These are phyloP conservation scores for Ectemnius cavifrons DNA, from an alignment of 2,888 invertebrate species.

Conservation along the genomic window DNA sequence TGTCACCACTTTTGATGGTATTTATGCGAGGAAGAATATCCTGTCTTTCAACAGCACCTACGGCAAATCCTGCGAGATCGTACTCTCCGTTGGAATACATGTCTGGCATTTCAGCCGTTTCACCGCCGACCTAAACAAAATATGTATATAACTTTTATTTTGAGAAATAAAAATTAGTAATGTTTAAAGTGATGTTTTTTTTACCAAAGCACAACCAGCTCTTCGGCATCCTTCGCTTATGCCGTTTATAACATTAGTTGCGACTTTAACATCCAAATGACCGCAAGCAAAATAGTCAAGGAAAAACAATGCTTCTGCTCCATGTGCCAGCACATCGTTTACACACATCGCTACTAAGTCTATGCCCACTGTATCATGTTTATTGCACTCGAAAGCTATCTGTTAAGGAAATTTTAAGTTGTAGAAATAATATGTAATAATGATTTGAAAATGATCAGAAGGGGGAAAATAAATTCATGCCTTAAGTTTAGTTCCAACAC, in stretches of 20 bases:
- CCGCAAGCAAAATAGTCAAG: constrained; percentile 98
- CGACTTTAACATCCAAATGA: constrained; percentile 86
- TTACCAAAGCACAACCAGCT: constrained; percentile 93
- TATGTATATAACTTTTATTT: neutral
- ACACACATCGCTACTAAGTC: constrained; percentile 99
- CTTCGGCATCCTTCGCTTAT: constrained; percentile 92
- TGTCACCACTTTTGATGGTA: constrained; percentile 86
- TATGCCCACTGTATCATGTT: constrained; percentile 92
- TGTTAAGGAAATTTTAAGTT: constrained; percentile 75
- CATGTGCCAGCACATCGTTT: constrained; percentile 96
- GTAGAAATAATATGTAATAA: neutral
- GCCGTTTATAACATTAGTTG: constrained; percentile 89
- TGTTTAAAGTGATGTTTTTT: constrained; percentile 3
- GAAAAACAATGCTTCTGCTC: constrained; percentile 97
- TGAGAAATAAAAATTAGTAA: constrained; percentile 5
- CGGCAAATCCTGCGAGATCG: constrained; percentile 97
- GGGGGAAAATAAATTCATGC: constrained; percentile 77
- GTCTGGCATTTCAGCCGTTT: constrained; percentile 98
- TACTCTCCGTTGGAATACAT: constrained; percentile 93
- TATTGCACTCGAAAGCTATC: constrained; percentile 89
- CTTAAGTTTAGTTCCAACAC: constrained; percentile 98
- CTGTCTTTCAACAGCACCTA: constrained; percentile 92
- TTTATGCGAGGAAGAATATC: constrained; percentile 85
- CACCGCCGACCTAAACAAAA: constrained; percentile 86
- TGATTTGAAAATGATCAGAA: neutral